Evolutionary conservation across 2,888 invertebrate species (phyloP), one percentile per base, ranked within the genome.

Genomic region (Hermodice carunculata): DNA sequence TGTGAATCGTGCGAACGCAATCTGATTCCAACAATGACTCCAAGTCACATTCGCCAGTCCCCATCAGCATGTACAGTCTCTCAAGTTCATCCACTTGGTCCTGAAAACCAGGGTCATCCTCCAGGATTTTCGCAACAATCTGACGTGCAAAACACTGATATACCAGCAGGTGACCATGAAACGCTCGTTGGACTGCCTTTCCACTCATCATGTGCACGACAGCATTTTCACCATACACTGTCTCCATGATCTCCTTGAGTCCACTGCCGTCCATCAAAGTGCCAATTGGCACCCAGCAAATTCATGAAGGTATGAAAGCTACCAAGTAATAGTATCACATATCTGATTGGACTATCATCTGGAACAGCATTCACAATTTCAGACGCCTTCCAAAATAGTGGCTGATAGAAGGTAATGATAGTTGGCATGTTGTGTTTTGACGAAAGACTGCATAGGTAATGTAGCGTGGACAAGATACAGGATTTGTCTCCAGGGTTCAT

Each of bases 161-260:
- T 3, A 62, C 62, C 17, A 64, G 44, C 8, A 65, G 65, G 49
- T 66, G 66, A 14, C 63, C 66, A 40, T 63, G 62, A 8, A 66
- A 64, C 34, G 62, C 46, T 28, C 61, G 22, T 26, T 61, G n/a
- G 32, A 60, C 26, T 37, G 61, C 22, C 32, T 58, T 61, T n/a
- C 61, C 61, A 19, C 54, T 31, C 61, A 61, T 14, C 61, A 61
- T 61, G 24, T 61, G 61, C n/a, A 24, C 40, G 31, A 58, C 54
- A 6, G 54, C 52, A 57, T 61, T 61, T 8, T 61, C 53, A 19
- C 61, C 61, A 34, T 24, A 61, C 6, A 57, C 53, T 6, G 61
- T 34, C 34, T 26, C n/a, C 5, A 61, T 31, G 19, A 61, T 52
- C 8, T 61, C 34, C 3, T 11, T 59, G 17, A 61, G 51, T 34